Conservation (phyloP, 2,113 vertebrate genomes). For the Sus scrofa region DNA sequence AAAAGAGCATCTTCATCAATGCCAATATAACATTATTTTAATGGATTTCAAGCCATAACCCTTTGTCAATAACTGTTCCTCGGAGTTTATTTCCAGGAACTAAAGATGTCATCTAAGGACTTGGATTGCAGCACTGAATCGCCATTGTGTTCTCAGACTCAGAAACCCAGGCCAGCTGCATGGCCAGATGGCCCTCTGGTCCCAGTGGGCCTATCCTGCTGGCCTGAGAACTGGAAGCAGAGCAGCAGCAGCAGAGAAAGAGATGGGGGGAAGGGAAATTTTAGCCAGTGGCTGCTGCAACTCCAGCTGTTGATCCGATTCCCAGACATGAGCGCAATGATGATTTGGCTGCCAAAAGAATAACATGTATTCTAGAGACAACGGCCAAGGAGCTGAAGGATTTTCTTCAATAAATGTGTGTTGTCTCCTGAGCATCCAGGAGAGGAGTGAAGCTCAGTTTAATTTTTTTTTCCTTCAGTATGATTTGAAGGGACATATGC, state of each 20-base stretch:
- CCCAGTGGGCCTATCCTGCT: neutral
- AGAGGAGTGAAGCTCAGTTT: neutral
- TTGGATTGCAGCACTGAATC: conserved; percentile 33
- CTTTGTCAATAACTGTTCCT: conserved; percentile 23
- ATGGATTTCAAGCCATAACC: conserved; percentile 26
- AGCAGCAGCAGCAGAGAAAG: neutral
- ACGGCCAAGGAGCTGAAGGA: neutral
- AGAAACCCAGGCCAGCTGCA: conserved; percentile 63
- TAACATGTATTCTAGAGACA: conserved; percentile 1
- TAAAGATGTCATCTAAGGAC: conserved; percentile 69
- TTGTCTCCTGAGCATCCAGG: conserved; percentile 16
- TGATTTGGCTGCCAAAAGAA: neutral
- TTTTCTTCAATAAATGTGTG: neutral
- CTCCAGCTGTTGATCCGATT: conserved; percentile 62
- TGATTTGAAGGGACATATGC: conserved; percentile 3
- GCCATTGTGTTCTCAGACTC: conserved; percentile 45
- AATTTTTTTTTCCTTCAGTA: conserved; percentile 22
- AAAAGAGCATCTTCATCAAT: conserved; percentile 23
- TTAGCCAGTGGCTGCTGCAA: conserved; percentile 49
- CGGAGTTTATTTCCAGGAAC: conserved; percentile 43
- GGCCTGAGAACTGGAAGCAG: conserved; percentile 41
- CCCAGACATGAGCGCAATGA: conserved; percentile 40
- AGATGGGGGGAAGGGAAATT: neutral
- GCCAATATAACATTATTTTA: neutral
- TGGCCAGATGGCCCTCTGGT: conserved; percentile 64